A percentile compares a stretch with the other conserved stretches of the same genome.
phyloP scores from a whole-genome alignment of 2,888 invertebrate genomes.

The Conchocele bisecta region DNA sequence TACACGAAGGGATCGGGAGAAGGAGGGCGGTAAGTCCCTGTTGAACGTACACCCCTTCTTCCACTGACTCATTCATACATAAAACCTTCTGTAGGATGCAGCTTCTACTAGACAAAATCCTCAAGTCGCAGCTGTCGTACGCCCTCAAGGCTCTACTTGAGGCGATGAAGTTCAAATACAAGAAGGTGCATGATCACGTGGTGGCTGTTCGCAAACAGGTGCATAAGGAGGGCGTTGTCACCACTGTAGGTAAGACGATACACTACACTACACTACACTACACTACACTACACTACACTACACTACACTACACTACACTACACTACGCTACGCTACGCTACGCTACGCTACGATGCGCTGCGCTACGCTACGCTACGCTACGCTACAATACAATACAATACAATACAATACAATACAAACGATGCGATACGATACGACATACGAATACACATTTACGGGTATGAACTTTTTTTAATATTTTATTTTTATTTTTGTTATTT shows the following conservation, averaged over 20 bases:
- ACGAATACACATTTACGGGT: too few species aligned
- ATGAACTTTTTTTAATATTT: too few species aligned
- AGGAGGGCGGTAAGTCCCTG: too few species aligned
- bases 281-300: constrained; percentile 3
- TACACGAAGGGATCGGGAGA: too few species aligned
- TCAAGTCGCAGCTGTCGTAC: constrained; percentile 60
- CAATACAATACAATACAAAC: constrained; percentile 5
- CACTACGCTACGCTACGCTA: constrained; percentile 5
- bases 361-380: constrained; percentile 4
- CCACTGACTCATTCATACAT: too few species aligned
- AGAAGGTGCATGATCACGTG: constrained; percentile 70
- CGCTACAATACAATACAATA: not conserved
- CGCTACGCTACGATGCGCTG: constrained; percentile 10
- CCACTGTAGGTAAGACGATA: constrained; percentile 61
- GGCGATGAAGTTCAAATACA: constrained; percentile 77
- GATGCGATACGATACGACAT: too few species aligned
- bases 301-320: constrained; percentile 5
- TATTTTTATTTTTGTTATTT: too few species aligned
- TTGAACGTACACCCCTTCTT: too few species aligned
- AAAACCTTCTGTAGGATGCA: too few species aligned
- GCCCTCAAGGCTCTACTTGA: constrained; percentile 74
- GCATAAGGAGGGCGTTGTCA: constrained; percentile 71
- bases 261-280: not conserved
- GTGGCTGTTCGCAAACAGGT: constrained; percentile 68
- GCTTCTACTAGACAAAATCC: constrained; percentile 72